A percentile compares a stretch with the other conserved stretches of the same genome.
These are phyloP conservation scores for Acropternis orthonyx DNA, from an alignment of 2,797 vertebrate species.

Conservation along the genomic window DNA sequence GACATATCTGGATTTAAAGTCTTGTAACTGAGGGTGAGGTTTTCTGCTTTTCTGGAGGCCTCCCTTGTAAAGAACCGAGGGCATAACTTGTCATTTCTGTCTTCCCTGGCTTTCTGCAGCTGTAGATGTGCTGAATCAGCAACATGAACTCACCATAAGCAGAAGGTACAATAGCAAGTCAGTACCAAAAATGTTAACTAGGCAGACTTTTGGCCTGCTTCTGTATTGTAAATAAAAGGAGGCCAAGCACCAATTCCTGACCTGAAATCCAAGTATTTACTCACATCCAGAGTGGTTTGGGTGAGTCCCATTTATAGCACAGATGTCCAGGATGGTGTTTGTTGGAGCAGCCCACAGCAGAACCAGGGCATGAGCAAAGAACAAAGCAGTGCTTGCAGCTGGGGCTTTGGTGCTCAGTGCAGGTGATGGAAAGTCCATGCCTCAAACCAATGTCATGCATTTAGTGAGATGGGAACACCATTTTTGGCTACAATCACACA, in stretches of 20 bases:
- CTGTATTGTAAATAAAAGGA: not conserved
- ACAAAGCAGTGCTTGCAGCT: not conserved
- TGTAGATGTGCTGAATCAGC: not conserved
- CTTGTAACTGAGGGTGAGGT: not conserved
- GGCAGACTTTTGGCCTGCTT: not conserved
- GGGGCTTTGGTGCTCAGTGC: not conserved
- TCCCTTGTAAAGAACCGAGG: not conserved
- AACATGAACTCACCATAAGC: not conserved
- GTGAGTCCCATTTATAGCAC: accelerated
- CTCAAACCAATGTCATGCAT: accelerated
- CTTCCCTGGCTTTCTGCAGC: not conserved
- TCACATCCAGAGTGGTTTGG: not conserved
- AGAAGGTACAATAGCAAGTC: not conserved
- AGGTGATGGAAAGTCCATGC: not conserved
- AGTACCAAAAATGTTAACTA: not conserved
- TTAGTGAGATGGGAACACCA: not conserved
- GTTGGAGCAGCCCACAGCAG: not conserved
- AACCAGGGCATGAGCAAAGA: not conserved
- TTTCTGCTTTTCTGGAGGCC: not conserved
- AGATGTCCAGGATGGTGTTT: not conserved
- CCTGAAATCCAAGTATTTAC: not conserved
- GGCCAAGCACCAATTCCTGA: not conserved
- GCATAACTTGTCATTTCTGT: not conserved
- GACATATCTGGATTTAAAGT: conserved; percentile 1
- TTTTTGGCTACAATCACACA: not conserved